Evolutionary conservation across 2,797 vertebrate species (phyloP), one percentile per base, ranked within the genome.

Genomic region (Coendou prehensilis): DNA sequence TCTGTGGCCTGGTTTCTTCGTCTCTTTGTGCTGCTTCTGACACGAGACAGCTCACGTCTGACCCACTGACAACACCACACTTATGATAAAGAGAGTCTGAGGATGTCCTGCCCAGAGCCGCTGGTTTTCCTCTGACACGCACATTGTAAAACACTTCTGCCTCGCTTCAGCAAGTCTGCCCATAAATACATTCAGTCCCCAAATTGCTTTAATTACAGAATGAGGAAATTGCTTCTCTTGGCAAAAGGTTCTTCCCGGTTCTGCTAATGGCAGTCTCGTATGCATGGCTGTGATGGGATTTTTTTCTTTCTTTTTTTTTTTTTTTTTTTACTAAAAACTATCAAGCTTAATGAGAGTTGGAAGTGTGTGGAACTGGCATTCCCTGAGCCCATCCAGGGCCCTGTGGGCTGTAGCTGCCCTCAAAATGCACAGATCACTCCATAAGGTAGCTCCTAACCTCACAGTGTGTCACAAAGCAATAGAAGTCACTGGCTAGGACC

Each of bases 161-260:
- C 91, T 97, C 96, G 97, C 87, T 98, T 98, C 95, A 97, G 94
- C 75, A 96, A 96, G 93, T 94, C 85, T 97, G 97, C 87, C 93
- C 96, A 97, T 91, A 98, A 98, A 98, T 96, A 98, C 96, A 97
- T 93, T 95, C 98, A 97, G 91, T 82, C 97, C 41, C 97, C 95
- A 97, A 97, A 96, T 1, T 93, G 75, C 95, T 97, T 98, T 98
- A 98, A 98, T 98, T 97, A 97, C 87, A 97, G 96, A 97, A 97
- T 0, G 15, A 97, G 97, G 97, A 97, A 98, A 98, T 81, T 97
- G 97, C 96, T 98, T 97, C 87, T 93, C 57, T 98, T 97, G 97
- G 97, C 26, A 50, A 96, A 97, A 98, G 95, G 80, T 28, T 97
- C 82, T 91, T 92, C 93, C 94, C 61, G 14, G 93, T 89, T 96